phyloP scores from a whole-genome alignment of 2,113 vertebrate genomes.

The Sinocyclocheilus rhinocerous region DNA sequence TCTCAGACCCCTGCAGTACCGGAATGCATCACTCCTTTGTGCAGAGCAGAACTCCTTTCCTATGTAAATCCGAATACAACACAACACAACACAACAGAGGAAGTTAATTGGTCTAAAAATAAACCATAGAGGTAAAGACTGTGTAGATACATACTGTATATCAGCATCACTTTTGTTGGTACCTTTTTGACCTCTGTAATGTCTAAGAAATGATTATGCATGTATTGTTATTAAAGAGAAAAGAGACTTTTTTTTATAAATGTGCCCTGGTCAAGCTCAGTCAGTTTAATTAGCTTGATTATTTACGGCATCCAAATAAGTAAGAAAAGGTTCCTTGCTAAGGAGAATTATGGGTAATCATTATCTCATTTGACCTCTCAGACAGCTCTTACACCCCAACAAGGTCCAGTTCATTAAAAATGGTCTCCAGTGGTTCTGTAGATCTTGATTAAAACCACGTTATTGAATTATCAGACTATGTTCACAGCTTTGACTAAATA shows the following conservation, averaged over 20 bases:
- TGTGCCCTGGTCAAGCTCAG: background rate
- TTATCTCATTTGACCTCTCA: conserved; percentile 14
- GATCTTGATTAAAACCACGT: conserved; percentile 47
- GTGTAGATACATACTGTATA: background rate
- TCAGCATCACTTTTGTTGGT: background rate
- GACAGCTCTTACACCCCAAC: background rate
- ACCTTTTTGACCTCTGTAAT: background rate
- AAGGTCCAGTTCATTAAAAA: conserved; percentile 7
- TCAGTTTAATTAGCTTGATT: background rate
- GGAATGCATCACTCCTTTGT: conserved; percentile 11
- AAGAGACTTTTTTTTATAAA: background rate
- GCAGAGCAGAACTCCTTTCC: background rate
- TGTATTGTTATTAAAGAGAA: background rate
- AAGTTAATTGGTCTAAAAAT: background rate
- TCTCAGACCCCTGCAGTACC: conserved; percentile 8
- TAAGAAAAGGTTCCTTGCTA: background rate
- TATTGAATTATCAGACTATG: conserved; percentile 45
- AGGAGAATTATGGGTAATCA: conserved; percentile 25
- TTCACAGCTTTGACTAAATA: conserved; percentile 23
- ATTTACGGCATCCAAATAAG: background rate
- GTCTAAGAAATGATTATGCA: background rate
- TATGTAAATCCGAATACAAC: background rate
- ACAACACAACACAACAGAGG: no score
- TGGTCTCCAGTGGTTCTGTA: background rate
- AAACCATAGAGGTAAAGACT: background rate